Conservation (phyloP, 2,797 vertebrate species). For the Ctenopoma kingsleyae region DNA sequence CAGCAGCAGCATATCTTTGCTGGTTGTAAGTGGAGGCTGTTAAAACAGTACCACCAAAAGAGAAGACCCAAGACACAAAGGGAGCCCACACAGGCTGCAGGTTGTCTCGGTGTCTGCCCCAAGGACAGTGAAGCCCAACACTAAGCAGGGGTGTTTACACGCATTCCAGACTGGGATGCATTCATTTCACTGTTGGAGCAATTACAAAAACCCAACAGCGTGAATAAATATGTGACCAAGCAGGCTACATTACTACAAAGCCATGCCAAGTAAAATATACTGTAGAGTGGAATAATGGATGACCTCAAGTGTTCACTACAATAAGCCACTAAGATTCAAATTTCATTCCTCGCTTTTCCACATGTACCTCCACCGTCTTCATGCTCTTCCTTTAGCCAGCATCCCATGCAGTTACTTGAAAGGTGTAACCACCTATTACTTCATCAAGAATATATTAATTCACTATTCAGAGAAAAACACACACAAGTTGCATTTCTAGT, state of each 20-base stretch:
- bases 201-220: slow-evolving; percentile 42
- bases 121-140: slow-evolving; percentile 46
- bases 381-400: neutral
- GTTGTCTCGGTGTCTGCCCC: slow-evolving; percentile 58
- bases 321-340: slow-evolving; percentile 1
- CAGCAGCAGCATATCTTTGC: slow-evolving; percentile 52
- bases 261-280: slow-evolving; percentile 29
- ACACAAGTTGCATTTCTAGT: neutral
- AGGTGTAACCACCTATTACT: neutral
- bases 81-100: slow-evolving; percentile 78
- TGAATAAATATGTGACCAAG: slow-evolving; percentile 42
- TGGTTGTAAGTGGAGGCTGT: slow-evolving; percentile 65
- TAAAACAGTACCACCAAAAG: slow-evolving; percentile 73
- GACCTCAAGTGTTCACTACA: slow-evolving; percentile 17
- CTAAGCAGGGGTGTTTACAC: slow-evolving; percentile 57
- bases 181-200: slow-evolving; percentile 41
- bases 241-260: slow-evolving; percentile 12
- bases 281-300: slow-evolving; percentile 12
- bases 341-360: slow-evolving; percentile 16
- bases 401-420: neutral
- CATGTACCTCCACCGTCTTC: neutral
- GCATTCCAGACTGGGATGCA: slow-evolving; percentile 61
- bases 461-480: neutral
- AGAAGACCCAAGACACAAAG: slow-evolving; percentile 56
- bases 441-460: neutral